These are phyloP conservation scores for Murina feae DNA, from an alignment of 2,113 vertebrate species.

Conservation along the genomic window DNA sequence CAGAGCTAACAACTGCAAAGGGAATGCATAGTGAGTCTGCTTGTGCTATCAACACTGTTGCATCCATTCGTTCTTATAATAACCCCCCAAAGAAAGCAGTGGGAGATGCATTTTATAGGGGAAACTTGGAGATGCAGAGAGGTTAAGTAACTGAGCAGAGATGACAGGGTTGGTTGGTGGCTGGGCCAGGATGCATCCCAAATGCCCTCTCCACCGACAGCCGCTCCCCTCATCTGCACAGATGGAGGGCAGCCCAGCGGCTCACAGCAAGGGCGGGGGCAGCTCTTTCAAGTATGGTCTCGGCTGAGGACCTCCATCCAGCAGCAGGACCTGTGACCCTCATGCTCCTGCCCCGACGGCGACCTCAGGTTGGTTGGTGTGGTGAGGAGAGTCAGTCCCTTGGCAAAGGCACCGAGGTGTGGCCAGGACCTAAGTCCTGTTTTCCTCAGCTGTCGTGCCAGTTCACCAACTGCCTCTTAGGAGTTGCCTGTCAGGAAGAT, in stretches of 20 bases:
- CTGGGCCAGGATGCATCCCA: no score
- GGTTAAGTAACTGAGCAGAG: background rate
- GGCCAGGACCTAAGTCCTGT: background rate
- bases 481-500: conserved; percentile 45
- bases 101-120: background rate
- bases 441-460: background rate
- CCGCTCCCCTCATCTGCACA: background rate
- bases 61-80: background rate
- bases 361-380: background rate
- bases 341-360: background rate
- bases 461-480: conserved; percentile 28
- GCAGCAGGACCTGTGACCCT: background rate
- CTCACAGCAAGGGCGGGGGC: background rate
- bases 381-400: background rate
- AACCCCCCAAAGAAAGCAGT: background rate
- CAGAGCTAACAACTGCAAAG: background rate
- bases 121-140: background rate
- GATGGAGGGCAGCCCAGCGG: background rate
- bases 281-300: background rate
- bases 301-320: background rate
- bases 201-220: background rate
- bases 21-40: background rate
- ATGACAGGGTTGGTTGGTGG: background rate
- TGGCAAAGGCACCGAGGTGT: conserved; percentile 1
- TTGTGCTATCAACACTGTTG: background rate